These are phyloP conservation scores for Athalia circularis DNA, from an alignment of 2,888 invertebrate species.

Conservation along the genomic window DNA sequence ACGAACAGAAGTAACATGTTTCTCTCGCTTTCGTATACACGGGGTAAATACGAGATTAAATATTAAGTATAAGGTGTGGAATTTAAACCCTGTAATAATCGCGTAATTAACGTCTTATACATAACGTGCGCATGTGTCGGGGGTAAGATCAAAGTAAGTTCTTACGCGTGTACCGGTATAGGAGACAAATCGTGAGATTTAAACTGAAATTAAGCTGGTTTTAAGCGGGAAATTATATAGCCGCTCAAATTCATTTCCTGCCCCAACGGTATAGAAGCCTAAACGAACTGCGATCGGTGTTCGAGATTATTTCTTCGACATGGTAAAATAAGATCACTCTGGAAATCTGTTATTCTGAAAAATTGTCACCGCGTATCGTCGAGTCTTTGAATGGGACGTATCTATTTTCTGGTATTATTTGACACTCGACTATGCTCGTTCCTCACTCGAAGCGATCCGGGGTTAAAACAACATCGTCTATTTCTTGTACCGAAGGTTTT, in stretches of 20 bases:
- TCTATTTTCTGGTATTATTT: slow-evolving; percentile 43
- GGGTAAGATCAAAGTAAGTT: slow-evolving; percentile 6
- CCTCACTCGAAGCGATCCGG: slow-evolving; percentile 26
- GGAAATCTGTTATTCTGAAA: not conserved
- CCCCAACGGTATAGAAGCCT: too few species aligned
- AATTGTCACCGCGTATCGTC: not conserved
- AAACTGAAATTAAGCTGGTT: slow-evolving; percentile 15
- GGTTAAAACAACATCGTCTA: slow-evolving; percentile 45
- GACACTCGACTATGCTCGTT: slow-evolving; percentile 39
- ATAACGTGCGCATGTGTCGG: not conserved
- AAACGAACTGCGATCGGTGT: too few species aligned
- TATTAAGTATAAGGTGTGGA: slow-evolving; percentile 19
- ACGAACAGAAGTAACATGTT: slow-evolving; percentile 10
- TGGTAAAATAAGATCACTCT: not conserved
- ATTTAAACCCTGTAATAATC: slow-evolving; percentile 26
- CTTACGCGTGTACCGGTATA: not conserved
- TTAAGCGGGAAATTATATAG: slow-evolving; percentile 12
- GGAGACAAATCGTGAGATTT: slow-evolving; percentile 27
- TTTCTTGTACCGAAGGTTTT: slow-evolving; percentile 39
- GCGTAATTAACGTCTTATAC: slow-evolving; percentile 25
- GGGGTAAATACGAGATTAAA: slow-evolving; percentile 21
- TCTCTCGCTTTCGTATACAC: not conserved
- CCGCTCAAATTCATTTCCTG: not conserved
- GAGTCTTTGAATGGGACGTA: slow-evolving; percentile 8
- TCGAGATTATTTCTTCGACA: slow-evolving; percentile 2